Evolutionary conservation across 2,797 vertebrate genomes (phyloP), one percentile per base, ranked within the genome.

Genomic region (Staurois parvus): DNA sequence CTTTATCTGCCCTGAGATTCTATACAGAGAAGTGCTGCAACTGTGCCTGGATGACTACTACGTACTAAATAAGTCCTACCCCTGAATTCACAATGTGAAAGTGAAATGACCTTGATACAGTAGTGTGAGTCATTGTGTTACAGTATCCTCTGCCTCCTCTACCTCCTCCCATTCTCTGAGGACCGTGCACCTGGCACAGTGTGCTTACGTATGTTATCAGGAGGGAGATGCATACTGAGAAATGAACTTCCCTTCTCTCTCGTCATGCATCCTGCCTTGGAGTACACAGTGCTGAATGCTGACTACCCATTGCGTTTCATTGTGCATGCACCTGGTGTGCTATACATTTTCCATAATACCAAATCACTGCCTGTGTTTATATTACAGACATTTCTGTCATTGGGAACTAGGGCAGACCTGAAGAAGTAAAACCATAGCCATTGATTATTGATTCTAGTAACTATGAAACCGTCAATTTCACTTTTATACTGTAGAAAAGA

Each of bases 51-150:
- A n/a, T 4, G 6, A 59, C 21, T 59, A 59, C 3, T 59, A 59
- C 21, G 9, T 59, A 59, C 52, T 59, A 59, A 59, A 59, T 7
- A n/a, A 59, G 52, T 24, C 52, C 52, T 59, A 13, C n/a, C 64
- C 64, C 64, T 29, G 11, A 28, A 59, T 59, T 59, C 64, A 28
- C 56, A 40, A 40, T 68, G 29, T 52, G 72, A 67, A 83, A 75
- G 28, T 29, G 37, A 62, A 48, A 83, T 75, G 69, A 83, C 81
- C 81, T 83, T 75, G 42, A 21, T 66, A 37, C 28, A 68, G 34
- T 62, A 45, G 28, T 30, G 52, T 26, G 42, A 62, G 48, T 75
- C 59, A 76, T 12, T 12, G 62, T 40, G 29, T 28, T 59, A 52
- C 10, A n/a, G 19, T 52, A 80, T 76, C 67, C 21, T 64, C 72